Evolutionary conservation across 92 coral and sea anemone species (phyloP), one percentile per base, ranked within the genome.

Genomic region (Heteractis magnifica): DNA sequence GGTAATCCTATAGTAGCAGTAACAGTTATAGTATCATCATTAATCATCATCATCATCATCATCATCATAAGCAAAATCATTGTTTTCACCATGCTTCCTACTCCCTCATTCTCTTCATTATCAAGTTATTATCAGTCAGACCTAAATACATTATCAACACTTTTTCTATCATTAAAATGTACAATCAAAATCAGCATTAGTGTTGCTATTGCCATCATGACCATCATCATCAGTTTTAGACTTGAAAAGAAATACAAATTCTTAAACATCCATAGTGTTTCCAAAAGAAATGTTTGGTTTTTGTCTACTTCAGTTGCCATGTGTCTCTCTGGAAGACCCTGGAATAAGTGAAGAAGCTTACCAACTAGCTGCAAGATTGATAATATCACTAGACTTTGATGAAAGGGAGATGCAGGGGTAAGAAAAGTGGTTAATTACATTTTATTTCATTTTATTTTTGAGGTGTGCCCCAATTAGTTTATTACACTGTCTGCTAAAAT

Each of bases 261-360:
- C 44, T 34, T 26, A 26, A 26, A 10, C 20, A 4, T 5, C 13
- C 26, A 62, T 62, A 19, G 19, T 62, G 70, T 62, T 11, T 62
- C 20, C 4, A 2, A 18, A 62, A 62, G 10, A 34, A 34, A 34
- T 34, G 44, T 34, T 18, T 62, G 26, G 18, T 62, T 20, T 62
- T 76, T 53, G 79, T 6, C 78, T 9, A 72, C 58, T 74, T 64
- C 41, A 92, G 92, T 80, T 87, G 77, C 91, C 99, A 68, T 87
- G 82, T 70, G 83, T 89, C 68, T 81, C 83, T 19, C 85, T 93
- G 3, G 98, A 94, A 13, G 93, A 94, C 15, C 99, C 99, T 82
- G 94, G 87, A 50, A 90, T 96, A 77, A 83, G 71, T 6, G 86
- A 79, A 20, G 94, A 80, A 55, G 93, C 87, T 18, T 92, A 88